These are phyloP conservation scores for Parasteatoda tepidariorum DNA, from an alignment of 1,140 invertebrate genomes.

Conservation along the genomic window DNA sequence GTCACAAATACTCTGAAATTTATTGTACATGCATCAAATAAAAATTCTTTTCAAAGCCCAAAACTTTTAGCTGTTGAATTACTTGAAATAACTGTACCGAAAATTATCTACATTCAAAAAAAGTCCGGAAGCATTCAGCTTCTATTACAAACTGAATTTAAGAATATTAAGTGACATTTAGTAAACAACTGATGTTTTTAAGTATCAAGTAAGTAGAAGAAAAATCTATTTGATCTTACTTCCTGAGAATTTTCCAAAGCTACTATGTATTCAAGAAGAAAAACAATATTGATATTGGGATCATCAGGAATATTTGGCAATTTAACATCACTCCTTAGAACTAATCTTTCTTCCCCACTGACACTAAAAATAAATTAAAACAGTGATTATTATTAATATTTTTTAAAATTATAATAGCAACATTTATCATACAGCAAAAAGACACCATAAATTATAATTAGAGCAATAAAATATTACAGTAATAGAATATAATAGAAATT, in stretches of 20 bases:
- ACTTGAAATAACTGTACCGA: too few species aligned
- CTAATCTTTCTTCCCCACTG: constrained; percentile 8
- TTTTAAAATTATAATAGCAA: not conserved
- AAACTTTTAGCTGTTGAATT: too few species aligned
- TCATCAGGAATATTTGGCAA: constrained; percentile 54
- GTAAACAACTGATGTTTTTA: too few species aligned
- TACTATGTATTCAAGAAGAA: constrained; percentile 41
- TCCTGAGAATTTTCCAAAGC: constrained; percentile 4
- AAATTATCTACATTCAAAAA: too few species aligned
- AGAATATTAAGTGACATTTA: too few species aligned
- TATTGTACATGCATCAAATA: too few species aligned
- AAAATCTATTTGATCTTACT: constrained; percentile 11
- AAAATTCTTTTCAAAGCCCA: too few species aligned
- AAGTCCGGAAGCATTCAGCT: too few species aligned
- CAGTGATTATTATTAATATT: not conserved
- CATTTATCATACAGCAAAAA: not conserved
- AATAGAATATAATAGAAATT: not conserved
- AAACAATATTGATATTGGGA: constrained; percentile 20
- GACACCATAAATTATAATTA: not conserved
- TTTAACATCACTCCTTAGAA: constrained; percentile 49
- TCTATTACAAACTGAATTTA: too few species aligned
- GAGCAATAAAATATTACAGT: not conserved
- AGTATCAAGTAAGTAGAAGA: too few species aligned
- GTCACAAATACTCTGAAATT: too few species aligned
- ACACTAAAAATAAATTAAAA: constrained; percentile 43